Conservation (phyloP, 2,797 vertebrate species). For the Danio aesculapii region DNA sequence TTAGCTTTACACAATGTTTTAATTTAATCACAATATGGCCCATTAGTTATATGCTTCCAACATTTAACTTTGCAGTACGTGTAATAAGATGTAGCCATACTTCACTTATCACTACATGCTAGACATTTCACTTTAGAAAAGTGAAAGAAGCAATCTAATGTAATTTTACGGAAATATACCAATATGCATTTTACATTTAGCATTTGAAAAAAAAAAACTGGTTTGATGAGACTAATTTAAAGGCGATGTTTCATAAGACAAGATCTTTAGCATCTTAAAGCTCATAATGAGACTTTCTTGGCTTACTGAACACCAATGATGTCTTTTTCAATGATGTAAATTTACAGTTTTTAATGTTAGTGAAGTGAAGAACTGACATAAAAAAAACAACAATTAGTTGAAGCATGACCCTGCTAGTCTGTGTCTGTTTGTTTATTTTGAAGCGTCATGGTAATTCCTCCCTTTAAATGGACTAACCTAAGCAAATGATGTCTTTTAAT, state of each 20-base stretch:
- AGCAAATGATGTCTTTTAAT: constrained; percentile 31
- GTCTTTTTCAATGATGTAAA: background rate
- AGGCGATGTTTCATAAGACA: background rate
- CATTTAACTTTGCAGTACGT: too few relatives aligned
- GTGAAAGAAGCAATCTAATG: background rate
- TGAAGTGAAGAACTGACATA: background rate
- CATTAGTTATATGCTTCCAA: too few relatives aligned
- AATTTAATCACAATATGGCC: too few relatives aligned
- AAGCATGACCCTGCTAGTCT: constrained; percentile 5
- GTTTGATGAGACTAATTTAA: too few relatives aligned
- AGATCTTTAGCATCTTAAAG: background rate
- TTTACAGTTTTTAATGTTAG: background rate
- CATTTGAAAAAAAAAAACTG: too few relatives aligned
- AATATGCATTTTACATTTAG: background rate
- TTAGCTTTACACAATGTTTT: too few relatives aligned
- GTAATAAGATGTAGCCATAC: too few relatives aligned
- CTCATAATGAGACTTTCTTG: background rate
- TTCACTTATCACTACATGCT: too few relatives aligned
- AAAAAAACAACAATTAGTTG: background rate
- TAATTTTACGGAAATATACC: background rate
- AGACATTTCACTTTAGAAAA: background rate
- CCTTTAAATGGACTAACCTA: constrained; percentile 24
- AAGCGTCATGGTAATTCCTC: constrained; percentile 21
- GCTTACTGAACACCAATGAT: too few relatives aligned
- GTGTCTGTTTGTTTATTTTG: constrained; percentile 1